Conservation (phyloP, 2,797 vertebrate species). For the Epinephelus malabaricus region DNA sequence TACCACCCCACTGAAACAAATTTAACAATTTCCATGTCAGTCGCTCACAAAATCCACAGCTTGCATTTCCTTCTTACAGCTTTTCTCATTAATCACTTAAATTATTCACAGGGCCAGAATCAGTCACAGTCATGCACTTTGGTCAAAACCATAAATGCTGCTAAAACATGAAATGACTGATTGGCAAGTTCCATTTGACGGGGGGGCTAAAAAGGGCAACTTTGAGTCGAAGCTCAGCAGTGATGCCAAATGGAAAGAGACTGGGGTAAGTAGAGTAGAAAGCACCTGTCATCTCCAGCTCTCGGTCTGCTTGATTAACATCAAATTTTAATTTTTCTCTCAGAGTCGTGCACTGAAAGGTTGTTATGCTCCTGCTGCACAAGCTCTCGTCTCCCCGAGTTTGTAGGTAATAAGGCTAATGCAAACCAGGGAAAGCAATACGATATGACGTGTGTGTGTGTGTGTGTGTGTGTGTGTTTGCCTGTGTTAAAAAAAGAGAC, state of each 20-base stretch:
- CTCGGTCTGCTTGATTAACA: conserved; percentile 96
- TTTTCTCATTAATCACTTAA: conserved; percentile 62
- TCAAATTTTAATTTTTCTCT: conserved; percentile 99
- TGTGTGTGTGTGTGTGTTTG: conserved; percentile 21
- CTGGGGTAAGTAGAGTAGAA: conserved; percentile 99
- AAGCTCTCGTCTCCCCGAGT: conserved; percentile 46
- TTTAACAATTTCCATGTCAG: conserved; percentile 43
- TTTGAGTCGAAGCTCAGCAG: conserved; percentile 79
- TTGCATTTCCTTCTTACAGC: conserved; percentile 57
- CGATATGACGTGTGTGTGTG: conserved; percentile 31
- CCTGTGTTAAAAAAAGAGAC: conserved; percentile 26
- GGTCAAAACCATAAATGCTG: conserved; percentile 73
- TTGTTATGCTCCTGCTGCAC: conserved; percentile 76
- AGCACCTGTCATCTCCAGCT: conserved; percentile 98
- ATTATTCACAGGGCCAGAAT: conserved; percentile 70
- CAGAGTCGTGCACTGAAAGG: conserved; percentile 91
- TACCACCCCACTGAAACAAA: conserved; percentile 11
- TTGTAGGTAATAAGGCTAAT: conserved; percentile 60
- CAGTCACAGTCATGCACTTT: conserved; percentile 67
- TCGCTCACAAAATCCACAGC: conserved; percentile 46
- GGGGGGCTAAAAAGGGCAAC: conserved; percentile 67
- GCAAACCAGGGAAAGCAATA: conserved; percentile 52
- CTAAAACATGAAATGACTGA: conserved; percentile 74
- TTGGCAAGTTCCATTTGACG: conserved; percentile 77
- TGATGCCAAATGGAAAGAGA: conserved; percentile 95